Base-by-base conservation (phyloP, 1,140 invertebrate genomes). In the Brachionus calyciflorus region DNA sequence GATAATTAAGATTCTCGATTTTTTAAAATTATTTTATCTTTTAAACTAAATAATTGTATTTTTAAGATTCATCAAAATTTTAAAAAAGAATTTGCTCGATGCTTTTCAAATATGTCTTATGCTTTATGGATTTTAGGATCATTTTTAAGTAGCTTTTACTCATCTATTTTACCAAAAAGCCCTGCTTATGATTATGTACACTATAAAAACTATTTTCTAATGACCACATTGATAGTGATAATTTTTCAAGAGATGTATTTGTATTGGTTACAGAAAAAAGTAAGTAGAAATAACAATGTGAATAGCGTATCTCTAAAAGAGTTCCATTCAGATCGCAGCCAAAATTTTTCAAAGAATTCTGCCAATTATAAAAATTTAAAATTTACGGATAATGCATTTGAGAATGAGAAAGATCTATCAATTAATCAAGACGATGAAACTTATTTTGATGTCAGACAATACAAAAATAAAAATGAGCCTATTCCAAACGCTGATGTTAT, bases 381-480 rank as follows among this genome's bases (percentile, higher is more conserved):
- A 44, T 65, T 65, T n/a, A 65, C 60, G 9, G 60, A 65, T 24
- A 65, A 65, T 65, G 60, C 24, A 24, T 65, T 65, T 65, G 41
- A 46, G 3, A 17, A 14, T 46, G 44, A 14, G 14, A 46, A 46
- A 46, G 14, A 14, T 14, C 3, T 46, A 14, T 3, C 9, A 46
- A 7, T 14, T 14, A 46, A 10, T 14, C 9, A 17, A 14, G 44
- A 65, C 17, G 60, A 65, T 12, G 60, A 65, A 65, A 12, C n/a
- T 14, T 65, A 9, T 65, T 65, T 65, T 28, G 60, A 65, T 65
- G 37, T 44, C 0, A 65, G 60, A 65, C 19, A 65, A 21, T 65
- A 65, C 19, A 65, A 44, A 26, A 65, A 44, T 28, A 65, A 65
- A 44, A 65, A 7, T 26, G 60, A 65, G 24, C 10, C 44, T 26